Conservation (phyloP, 2,888 invertebrate species). For the Nymphalis polychloros region DNA sequence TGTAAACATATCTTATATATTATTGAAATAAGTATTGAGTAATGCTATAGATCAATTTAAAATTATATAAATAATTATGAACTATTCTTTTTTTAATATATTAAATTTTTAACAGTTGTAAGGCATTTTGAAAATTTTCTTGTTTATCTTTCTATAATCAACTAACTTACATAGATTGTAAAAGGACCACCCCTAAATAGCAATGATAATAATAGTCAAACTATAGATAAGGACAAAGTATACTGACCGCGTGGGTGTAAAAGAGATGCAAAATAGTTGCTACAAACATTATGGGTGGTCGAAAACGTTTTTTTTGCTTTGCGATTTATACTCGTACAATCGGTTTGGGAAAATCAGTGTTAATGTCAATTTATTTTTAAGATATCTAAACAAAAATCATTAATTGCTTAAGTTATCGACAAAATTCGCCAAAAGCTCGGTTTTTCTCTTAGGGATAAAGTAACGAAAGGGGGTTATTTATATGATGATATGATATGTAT, state of each 20-base stretch:
- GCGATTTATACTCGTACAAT: slow-evolving; percentile 64
- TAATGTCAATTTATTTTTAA: slow-evolving; percentile 10
- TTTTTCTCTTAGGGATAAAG: slow-evolving; percentile 17
- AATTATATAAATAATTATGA: too few species aligned
- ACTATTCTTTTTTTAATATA: too few species aligned
- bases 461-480: slow-evolving; percentile 27
- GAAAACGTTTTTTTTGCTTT: slow-evolving; percentile 55
- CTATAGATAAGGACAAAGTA: slow-evolving; percentile 54
- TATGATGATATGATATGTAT: too few species aligned
- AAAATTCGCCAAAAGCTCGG: too few species aligned
- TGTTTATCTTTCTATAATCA: not conserved
- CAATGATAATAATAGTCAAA: slow-evolving; percentile 70
- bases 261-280: slow-evolving; percentile 47
- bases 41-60: too few species aligned
- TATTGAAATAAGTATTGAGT: too few species aligned
- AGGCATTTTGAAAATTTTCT: too few species aligned
- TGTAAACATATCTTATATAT: too few species aligned
- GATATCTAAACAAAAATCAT: not conserved
- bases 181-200: slow-evolving; percentile 71
- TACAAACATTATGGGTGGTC: slow-evolving; percentile 71
- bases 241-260: slow-evolving; percentile 37
- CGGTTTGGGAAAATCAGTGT: slow-evolving; percentile 26
- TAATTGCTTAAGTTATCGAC: not conserved
- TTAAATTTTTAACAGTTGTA: too few species aligned
- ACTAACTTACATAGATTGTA: slow-evolving; percentile 24